Base-by-base conservation (phyloP, 2,113 vertebrate genomes). In the Crocuta crocuta region DNA sequence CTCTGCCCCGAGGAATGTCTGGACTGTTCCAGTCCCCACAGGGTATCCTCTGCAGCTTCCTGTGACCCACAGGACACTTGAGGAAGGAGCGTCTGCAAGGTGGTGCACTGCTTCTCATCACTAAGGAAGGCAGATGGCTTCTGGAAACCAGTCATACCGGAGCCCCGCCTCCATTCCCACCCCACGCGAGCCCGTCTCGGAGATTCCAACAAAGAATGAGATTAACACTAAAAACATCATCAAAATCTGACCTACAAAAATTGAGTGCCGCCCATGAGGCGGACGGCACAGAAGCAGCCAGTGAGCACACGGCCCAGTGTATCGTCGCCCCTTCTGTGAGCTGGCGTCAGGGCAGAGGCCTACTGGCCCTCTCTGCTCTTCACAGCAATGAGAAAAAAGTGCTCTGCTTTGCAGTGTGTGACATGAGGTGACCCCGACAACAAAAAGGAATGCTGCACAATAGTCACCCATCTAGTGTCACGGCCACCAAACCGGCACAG, bases 151-250 rank as follows among this genome's bases (percentile, higher is more conserved):
- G 17, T 26, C 7, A 8, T 3, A 39, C 50, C n/a, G 28, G 43
- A 50, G 24, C 48, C 39, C 48, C 2, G 3, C 28, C n/a, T 70
- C 39, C 10, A 19, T 16, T 3, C 9, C 2, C 53, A 21, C 48
- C 26, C 21, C 15, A 15, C 0, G 0, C 13, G 23, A 17, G 9
- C 6, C 11, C 12, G 53, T 4, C 66, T 73, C 31, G 21, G 58
- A 81, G 65, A 87, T 82, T 53, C 24, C 35, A 68, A 26, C 16
- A 12, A 73, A 89, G n/a, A 93, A 93, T 35, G 84, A 92, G 45
- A 74, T 39, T 71, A 50, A 71, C 81, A 50, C 73, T 86, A 43
- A 71, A 94, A 31, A 33, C 35, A 50, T 10, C 89, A 74, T 45
- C 39, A 92, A 74, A 84, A 89, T 10, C 39, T 10, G 87, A 83